phyloP scores from a whole-genome alignment of 2,797 vertebrate genomes.

The Mycteria americana region DNA sequence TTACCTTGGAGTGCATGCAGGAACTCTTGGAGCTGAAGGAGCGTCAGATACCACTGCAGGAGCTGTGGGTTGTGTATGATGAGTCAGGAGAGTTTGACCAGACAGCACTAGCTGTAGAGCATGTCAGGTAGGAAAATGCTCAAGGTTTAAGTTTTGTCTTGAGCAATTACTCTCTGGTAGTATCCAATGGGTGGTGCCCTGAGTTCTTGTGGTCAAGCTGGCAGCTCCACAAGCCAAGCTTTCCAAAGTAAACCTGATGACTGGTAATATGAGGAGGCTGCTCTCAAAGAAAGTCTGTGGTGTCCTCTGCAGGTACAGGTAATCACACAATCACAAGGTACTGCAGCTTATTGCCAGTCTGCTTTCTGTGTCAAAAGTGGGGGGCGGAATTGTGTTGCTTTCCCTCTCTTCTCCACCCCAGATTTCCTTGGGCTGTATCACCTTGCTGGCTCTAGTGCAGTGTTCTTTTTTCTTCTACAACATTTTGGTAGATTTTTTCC shows the following conservation, averaged over 20 bases:
- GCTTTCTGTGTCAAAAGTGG: neutral
- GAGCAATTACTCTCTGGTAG: neutral
- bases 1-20: constrained; percentile 80
- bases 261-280: neutral
- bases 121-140: constrained; percentile 83
- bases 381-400: neutral
- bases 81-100: constrained; percentile 88
- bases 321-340: neutral
- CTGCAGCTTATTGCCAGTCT: neutral
- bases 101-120: constrained; percentile 90
- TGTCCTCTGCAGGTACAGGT: neutral
- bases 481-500: neutral
- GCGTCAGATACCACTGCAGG: constrained; percentile 80
- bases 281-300: neutral
- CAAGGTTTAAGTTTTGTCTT: neutral
- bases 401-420: neutral
- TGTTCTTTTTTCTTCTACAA: neutral
- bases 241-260: neutral
- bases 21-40: constrained; percentile 85
- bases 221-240: neutral
- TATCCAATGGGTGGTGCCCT: neutral
- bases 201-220: neutral
- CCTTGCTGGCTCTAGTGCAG: neutral
- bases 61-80: constrained; percentile 87
- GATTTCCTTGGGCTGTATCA: neutral